Conservation (phyloP, 2,888 invertebrate species). For the Hyposoter didymator region DNA sequence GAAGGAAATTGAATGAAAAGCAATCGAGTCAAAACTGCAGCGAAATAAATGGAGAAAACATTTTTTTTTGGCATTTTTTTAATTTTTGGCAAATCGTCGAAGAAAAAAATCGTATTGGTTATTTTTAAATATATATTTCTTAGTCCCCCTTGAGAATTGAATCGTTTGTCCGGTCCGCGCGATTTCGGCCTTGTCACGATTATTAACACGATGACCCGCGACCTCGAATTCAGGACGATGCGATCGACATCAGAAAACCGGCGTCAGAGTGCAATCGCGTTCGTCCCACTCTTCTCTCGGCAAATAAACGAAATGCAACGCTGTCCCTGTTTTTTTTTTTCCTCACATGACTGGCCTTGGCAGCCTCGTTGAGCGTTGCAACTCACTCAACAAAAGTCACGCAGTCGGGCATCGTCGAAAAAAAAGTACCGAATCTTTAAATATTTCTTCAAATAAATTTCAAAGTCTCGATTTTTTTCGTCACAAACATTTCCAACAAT, state of each 20-base stretch:
- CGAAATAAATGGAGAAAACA: too few species aligned
- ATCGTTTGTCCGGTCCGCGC: slow-evolving; percentile 45
- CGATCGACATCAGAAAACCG: slow-evolving; percentile 59
- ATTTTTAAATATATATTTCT: neutral
- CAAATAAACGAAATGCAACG: slow-evolving; percentile 32
- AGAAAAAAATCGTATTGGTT: neutral
- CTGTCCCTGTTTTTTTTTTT: slow-evolving; percentile 36
- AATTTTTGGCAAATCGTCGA: too few species aligned
- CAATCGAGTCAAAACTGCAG: neutral
- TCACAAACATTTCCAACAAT: neutral
- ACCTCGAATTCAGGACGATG: slow-evolving; percentile 66
- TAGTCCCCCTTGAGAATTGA: slow-evolving; percentile 34
- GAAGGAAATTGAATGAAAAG: neutral
- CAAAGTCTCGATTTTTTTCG: neutral
- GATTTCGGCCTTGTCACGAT: slow-evolving; percentile 60
- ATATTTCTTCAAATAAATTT: neutral
- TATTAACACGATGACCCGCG: slow-evolving; percentile 68
- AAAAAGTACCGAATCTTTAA: neutral
- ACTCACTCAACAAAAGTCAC: neutral
- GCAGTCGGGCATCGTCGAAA: neutral
- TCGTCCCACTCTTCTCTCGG: slow-evolving; percentile 30
- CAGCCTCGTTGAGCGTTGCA: slow-evolving; percentile 31
- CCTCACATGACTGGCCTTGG: slow-evolving; percentile 19
- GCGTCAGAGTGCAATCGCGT: slow-evolving; percentile 56
- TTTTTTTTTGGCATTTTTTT: too few species aligned